Percentiles rank a stretch among this genome's conserved stretches.
Evolutionary conservation across 1,140 invertebrate genomes (phyloP).

Genomic region (Drosophila eugracilis): DNA sequence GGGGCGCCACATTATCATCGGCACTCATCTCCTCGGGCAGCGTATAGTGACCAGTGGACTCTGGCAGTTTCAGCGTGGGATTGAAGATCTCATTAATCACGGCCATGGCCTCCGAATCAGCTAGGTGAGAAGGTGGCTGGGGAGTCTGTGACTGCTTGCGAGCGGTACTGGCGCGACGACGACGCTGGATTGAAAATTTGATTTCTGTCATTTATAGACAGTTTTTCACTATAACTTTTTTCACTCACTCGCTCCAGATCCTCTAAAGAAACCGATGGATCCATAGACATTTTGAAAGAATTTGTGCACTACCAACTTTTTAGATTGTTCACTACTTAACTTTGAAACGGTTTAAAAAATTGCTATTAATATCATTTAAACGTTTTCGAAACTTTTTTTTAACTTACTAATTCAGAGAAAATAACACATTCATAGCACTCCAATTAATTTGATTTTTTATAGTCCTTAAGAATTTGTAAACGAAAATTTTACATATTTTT

Average conservation of each 20-base stretch:
- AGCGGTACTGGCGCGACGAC: slow-evolving; percentile 64
- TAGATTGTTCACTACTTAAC: not conserved
- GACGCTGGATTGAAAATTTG: slow-evolving; percentile 44
- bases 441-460: not conserved
- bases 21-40: slow-evolving; percentile 86
- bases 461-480: too few relatives aligned
- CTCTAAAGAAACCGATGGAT: slow-evolving; percentile 73
- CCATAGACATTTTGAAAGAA: slow-evolving; percentile 68
- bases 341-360: not conserved
- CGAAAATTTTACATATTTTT: not conserved
- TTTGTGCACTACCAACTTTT: not conserved
- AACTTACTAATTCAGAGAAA: slow-evolving; percentile 1
- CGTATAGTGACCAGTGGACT: slow-evolving; percentile 84
- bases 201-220: not conserved
- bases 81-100: slow-evolving; percentile 85
- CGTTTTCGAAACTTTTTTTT: not conserved
- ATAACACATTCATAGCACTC: not conserved
- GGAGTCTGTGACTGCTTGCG: slow-evolving; percentile 66
- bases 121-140: slow-evolving; percentile 43
- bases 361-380: not conserved
- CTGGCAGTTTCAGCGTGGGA: slow-evolving; percentile 75
- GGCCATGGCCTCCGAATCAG: slow-evolving; percentile 81
- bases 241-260: slow-evolving; percentile 79
- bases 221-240: not conserved
- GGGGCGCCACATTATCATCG: slow-evolving; percentile 84